Conservation (phyloP, 2,797 vertebrate species). For the Pogoniulus pusillus region DNA sequence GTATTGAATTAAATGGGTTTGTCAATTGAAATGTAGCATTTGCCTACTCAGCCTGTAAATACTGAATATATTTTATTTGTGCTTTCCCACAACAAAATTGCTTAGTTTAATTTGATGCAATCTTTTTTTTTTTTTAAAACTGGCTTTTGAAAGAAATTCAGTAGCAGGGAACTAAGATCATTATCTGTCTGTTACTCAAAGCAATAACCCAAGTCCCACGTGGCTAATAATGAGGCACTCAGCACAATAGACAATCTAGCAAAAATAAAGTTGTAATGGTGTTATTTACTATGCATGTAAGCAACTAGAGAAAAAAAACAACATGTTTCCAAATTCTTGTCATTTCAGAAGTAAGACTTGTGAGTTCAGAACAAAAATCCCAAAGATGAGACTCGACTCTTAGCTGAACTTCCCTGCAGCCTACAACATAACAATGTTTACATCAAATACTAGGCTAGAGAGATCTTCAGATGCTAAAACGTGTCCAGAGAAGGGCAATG, state of each 20-base stretch:
- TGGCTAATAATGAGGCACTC: background rate
- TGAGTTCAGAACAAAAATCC: background rate
- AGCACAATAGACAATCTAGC: background rate
- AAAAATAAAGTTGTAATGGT: background rate
- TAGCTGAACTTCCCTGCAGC: background rate
- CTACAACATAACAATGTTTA: background rate
- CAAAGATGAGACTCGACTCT: background rate
- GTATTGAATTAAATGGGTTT: background rate
- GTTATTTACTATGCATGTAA: background rate
- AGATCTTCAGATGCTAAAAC: too few species aligned
- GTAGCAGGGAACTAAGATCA: slow-evolving; percentile 10
- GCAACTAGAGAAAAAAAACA: background rate
- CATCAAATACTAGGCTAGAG: background rate
- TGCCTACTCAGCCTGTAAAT: background rate
- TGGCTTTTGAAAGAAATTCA: background rate
- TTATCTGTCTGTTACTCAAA: slow-evolving; percentile 2
- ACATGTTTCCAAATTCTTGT: background rate
- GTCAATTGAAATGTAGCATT: background rate
- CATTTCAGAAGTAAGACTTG: background rate
- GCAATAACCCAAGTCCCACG: slow-evolving; percentile 6
- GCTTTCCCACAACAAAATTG: background rate
- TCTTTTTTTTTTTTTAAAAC: background rate
- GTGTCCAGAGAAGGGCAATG: too few species aligned
- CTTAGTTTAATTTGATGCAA: background rate
- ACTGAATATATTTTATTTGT: background rate